Evolutionary conservation across 2,888 invertebrate genomes (phyloP).

Genomic region (Cephus sareptanus): DNA sequence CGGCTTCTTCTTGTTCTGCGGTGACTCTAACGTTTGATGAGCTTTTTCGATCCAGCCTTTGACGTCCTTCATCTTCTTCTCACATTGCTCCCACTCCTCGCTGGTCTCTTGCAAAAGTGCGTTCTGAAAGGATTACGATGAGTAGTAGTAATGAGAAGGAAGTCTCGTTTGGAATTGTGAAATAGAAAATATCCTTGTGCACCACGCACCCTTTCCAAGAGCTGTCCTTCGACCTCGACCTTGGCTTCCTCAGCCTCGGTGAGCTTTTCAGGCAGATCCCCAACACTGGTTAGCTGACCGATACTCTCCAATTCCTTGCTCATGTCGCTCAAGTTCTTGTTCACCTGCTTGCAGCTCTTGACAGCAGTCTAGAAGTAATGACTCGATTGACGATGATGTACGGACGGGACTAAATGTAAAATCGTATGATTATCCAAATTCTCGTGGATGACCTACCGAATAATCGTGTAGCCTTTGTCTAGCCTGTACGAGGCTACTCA

Average conservation of each 20-base stretch:
- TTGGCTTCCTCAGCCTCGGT: conserved; percentile 89
- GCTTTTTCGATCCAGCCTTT: conserved; percentile 91
- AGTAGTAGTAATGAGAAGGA: neutral
- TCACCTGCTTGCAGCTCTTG: conserved; percentile 88
- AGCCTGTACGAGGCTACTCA: conserved; percentile 83
- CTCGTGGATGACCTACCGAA: conserved; percentile 70
- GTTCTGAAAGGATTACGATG: conserved; percentile 72
- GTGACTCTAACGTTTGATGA: conserved; percentile 78
- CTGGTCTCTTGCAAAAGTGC: conserved; percentile 89
- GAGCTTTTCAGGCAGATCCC: conserved; percentile 86
- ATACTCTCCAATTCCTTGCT: conserved; percentile 89
- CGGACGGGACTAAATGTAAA: neutral
- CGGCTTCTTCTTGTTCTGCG: conserved; percentile 87
- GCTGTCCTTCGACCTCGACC: conserved; percentile 83
- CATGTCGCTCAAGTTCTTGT: conserved; percentile 92
- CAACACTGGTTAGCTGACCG: conserved; percentile 84
- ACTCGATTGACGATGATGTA: neutral
- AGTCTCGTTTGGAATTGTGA: neutral
- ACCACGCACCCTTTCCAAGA: conserved; percentile 83
- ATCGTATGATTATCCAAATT: neutral
- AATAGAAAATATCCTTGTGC: neutral
- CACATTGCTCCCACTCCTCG: conserved; percentile 97
- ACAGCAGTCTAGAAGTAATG: conserved; percentile 76
- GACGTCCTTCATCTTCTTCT: conserved; percentile 91
- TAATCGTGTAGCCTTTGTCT: conserved; percentile 89